A percentile compares a stretch with the other conserved stretches of the same genome.
These are phyloP conservation scores for Chaetogeoica ovagalla DNA, from an alignment of 2,888 invertebrate genomes.

Conservation along the genomic window DNA sequence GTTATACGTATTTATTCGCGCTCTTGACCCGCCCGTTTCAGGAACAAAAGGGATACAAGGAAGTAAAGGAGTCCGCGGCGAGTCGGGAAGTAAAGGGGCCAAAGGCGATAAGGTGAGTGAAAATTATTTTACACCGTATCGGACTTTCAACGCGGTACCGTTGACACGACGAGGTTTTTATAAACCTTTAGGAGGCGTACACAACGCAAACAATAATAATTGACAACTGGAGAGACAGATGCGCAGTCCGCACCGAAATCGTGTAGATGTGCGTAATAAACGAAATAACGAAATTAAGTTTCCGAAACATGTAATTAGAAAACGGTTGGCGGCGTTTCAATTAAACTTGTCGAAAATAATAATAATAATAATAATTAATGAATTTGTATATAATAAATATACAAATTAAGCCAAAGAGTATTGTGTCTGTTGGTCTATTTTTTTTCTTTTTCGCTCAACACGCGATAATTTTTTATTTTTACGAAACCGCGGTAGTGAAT, in stretches of 20 bases:
- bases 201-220: slow-evolving; percentile 1
- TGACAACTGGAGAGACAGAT: slow-evolving; percentile 20
- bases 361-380: too few species aligned
- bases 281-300: not conserved
- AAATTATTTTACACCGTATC: not conserved
- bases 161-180: not conserved
- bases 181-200: not conserved
- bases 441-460: too few species aligned
- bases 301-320: not conserved
- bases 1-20: not conserved
- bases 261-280: not conserved
- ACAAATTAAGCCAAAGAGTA: too few species aligned
- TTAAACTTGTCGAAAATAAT: too few species aligned
- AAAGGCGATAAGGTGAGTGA: slow-evolving; percentile 57
- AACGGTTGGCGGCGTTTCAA: too few species aligned
- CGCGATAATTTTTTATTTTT: too few species aligned
- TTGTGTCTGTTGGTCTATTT: too few species aligned
- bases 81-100: slow-evolving; percentile 63
- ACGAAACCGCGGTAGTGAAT: too few species aligned
- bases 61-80: slow-evolving; percentile 62
- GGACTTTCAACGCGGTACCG: not conserved
- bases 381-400: too few species aligned
- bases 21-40: not conserved
- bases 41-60: slow-evolving; percentile 59
- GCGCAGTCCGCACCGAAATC: not conserved